Percentiles rank a stretch among this genome's conserved stretches.
These are phyloP conservation scores for Caenorhabditis panamensis DNA, from an alignment of 2,888 invertebrate genomes.

Conservation along the genomic window DNA sequence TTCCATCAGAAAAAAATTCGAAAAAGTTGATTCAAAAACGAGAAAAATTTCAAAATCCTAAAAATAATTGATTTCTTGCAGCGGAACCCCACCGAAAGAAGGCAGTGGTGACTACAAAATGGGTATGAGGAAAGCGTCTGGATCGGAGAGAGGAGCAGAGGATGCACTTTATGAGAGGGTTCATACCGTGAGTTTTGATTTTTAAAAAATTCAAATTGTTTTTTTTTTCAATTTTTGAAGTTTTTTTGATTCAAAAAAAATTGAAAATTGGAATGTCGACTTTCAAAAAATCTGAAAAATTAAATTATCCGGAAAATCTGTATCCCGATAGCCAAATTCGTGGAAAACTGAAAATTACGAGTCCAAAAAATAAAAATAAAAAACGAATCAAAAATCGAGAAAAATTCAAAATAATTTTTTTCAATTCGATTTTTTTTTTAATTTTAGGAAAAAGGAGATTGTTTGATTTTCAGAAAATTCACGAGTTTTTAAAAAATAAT, in stretches of 20 bases:
- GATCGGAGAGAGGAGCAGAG: slow-evolving; percentile 20
- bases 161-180: slow-evolving; percentile 56
- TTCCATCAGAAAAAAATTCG: no score
- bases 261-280: slow-evolving; percentile 3
- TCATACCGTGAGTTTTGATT: slow-evolving; percentile 37
- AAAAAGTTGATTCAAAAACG: no score
- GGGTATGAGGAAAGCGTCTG: slow-evolving; percentile 31
- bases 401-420: no score
- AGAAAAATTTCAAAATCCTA: not conserved
- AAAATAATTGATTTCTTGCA: slow-evolving; percentile 11
- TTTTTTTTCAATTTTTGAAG: no score
- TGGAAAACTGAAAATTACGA: not conserved
- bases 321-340: not conserved
- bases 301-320: not conserved
- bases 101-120: slow-evolving; percentile 32
- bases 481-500: no score
- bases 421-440: no score
- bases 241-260: not conserved
- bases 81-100: slow-evolving; percentile 52
- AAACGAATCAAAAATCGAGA: no score
- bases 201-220: no score
- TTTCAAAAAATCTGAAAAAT: not conserved
- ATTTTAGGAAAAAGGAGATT: no score
- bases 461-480: no score
- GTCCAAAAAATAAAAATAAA: no score